Evolutionary conservation across 2,797 vertebrate genomes (phyloP).

Genomic region (Australoheros facetus): DNA sequence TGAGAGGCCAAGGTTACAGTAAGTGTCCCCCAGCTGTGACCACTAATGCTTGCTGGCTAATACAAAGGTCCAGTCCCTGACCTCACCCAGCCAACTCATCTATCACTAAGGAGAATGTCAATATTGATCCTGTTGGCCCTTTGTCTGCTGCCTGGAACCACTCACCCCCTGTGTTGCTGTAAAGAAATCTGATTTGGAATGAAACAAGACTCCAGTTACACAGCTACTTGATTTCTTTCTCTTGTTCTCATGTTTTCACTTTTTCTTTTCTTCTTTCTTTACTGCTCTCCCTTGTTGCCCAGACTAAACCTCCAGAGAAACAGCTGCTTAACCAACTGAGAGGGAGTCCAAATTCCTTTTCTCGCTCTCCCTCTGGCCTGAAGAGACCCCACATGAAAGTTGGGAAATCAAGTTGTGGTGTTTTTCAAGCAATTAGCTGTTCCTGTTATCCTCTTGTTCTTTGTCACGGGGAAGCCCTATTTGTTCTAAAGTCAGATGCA

Average conservation of each 20-base stretch:
- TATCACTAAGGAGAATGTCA: slow-evolving; percentile 82
- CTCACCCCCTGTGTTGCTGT: slow-evolving; percentile 75
- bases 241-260: slow-evolving; percentile 41
- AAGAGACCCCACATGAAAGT: slow-evolving; percentile 78
- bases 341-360: slow-evolving; percentile 68
- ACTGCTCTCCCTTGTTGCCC: slow-evolving; percentile 44
- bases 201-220: slow-evolving; percentile 58
- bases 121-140: slow-evolving; percentile 82
- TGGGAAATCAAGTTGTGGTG: slow-evolving; percentile 72
- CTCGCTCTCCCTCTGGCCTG: slow-evolving; percentile 61
- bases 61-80: slow-evolving; percentile 67
- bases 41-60: slow-evolving; percentile 67
- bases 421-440: slow-evolving; percentile 72
- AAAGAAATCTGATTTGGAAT: slow-evolving; percentile 79
- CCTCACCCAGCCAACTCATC: slow-evolving; percentile 73
- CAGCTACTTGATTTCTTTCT: slow-evolving; percentile 41
- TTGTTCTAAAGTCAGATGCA: slow-evolving; percentile 33
- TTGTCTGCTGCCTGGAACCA: slow-evolving; percentile 77
- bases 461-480: slow-evolving; percentile 49
- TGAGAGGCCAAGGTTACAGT: slow-evolving; percentile 72
- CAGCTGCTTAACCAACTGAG: slow-evolving; percentile 65
- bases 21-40: slow-evolving; percentile 74
- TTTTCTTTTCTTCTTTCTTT: slow-evolving; percentile 33
- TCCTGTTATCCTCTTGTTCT: slow-evolving; percentile 49
- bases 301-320: slow-evolving; percentile 58